phyloP scores from a whole-genome alignment of 1,140 invertebrate species.

The Caenorhabditis latens region DNA sequence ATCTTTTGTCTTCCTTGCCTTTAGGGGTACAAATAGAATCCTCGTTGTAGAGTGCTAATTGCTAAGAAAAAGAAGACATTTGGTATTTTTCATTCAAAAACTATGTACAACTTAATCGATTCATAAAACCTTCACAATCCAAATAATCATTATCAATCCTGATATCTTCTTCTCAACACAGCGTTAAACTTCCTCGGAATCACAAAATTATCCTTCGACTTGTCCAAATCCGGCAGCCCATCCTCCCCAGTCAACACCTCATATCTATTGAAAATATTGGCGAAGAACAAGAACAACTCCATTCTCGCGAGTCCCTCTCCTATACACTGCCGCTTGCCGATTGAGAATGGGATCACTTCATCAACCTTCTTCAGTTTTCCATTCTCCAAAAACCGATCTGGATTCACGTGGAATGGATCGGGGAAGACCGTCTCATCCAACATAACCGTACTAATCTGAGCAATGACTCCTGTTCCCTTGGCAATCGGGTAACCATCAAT shows the following conservation, averaged over 20 bases:
- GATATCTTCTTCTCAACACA: neutral
- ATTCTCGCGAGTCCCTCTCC: constrained; percentile 66
- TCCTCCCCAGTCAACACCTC: neutral
- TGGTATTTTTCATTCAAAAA: too few relatives aligned
- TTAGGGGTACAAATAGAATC: too few relatives aligned
- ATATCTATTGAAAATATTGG: constrained; percentile 60
- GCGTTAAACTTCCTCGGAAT: neutral
- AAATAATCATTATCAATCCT: too few relatives aligned
- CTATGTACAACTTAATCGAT: too few relatives aligned
- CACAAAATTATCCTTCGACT: neutral
- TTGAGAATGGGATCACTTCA: constrained; percentile 62
- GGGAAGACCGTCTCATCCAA: constrained; percentile 57
- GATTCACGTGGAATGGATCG: constrained; percentile 44
- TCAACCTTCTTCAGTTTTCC: constrained; percentile 58
- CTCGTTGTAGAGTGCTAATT: too few relatives aligned
- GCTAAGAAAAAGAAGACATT: too few relatives aligned
- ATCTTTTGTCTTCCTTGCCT: too few relatives aligned
- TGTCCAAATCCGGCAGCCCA: neutral
- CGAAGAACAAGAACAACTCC: constrained; percentile 66
- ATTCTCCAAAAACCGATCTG: constrained; percentile 55
- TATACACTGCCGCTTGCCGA: constrained; percentile 64
- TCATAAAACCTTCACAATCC: too few relatives aligned
- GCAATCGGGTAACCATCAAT: constrained; percentile 34
- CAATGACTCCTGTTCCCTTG: constrained; percentile 57
- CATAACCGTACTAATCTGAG: constrained; percentile 46